Conservation (phyloP, 2,888 invertebrate species). For the Oscheius sp. region DNA sequence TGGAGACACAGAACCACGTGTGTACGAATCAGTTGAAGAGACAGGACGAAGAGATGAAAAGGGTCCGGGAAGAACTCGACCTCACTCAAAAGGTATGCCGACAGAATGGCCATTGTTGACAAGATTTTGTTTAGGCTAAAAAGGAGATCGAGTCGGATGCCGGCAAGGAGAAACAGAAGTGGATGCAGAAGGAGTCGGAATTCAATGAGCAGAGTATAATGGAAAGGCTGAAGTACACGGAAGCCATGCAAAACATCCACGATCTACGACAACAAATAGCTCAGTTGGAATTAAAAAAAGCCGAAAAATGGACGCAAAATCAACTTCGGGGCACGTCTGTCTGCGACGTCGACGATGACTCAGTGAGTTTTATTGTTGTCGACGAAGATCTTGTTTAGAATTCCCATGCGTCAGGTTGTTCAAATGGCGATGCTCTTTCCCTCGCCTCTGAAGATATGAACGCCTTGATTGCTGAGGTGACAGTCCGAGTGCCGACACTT, state of each 20-base stretch:
- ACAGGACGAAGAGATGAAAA: slow-evolving; percentile 92
- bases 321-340: slow-evolving; percentile 69
- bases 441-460: slow-evolving; percentile 71
- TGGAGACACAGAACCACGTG: slow-evolving; percentile 84
- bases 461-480: slow-evolving; percentile 69
- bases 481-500: slow-evolving; percentile 54
- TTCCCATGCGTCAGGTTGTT: slow-evolving; percentile 65
- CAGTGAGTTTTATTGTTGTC: slow-evolving; percentile 46
- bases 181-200: slow-evolving; percentile 82
- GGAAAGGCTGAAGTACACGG: slow-evolving; percentile 87
- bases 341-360: slow-evolving; percentile 67
- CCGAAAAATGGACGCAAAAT: slow-evolving; percentile 70
- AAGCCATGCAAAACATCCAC: slow-evolving; percentile 91
- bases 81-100: slow-evolving; percentile 78
- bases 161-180: slow-evolving; percentile 87
- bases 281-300: slow-evolving; percentile 85
- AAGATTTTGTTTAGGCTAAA: slow-evolving; percentile 40
- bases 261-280: slow-evolving; percentile 93
- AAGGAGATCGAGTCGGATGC: slow-evolving; percentile 82
- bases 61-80: slow-evolving; percentile 85
- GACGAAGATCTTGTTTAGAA: slow-evolving; percentile 42
- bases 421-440: slow-evolving; percentile 65
- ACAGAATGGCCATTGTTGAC: slow-evolving; percentile 61
- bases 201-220: slow-evolving; percentile 68
- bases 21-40: slow-evolving; percentile 79